Conservation (phyloP, 2,888 invertebrate genomes). For the Phania funesta region DNA sequence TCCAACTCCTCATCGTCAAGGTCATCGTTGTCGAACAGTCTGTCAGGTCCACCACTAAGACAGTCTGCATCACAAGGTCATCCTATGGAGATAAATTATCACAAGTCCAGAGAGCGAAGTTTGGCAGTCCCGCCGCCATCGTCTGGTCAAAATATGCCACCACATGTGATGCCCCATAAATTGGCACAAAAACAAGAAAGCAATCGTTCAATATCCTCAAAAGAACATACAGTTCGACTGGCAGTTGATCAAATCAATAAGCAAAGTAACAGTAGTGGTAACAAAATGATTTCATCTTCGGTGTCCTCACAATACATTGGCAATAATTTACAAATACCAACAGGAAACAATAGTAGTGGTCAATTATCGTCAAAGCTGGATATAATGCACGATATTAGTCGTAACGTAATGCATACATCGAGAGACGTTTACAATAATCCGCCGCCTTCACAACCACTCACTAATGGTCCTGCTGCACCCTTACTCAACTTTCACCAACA, state of each 20-base stretch:
- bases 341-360: conserved; percentile 58
- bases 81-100: conserved; percentile 74
- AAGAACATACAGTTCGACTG: conserved; percentile 66
- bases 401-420: conserved; percentile 66
- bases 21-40: conserved; percentile 57
- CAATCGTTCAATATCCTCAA: conserved; percentile 66
- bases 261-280: conserved; percentile 56
- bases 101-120: conserved; percentile 74
- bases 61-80: conserved; percentile 69
- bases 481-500: conserved; percentile 67
- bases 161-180: conserved; percentile 70
- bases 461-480: conserved; percentile 45
- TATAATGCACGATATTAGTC: conserved; percentile 65
- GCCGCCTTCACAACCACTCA: conserved; percentile 58
- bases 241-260: conserved; percentile 54
- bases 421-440: conserved; percentile 41
- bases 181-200: conserved; percentile 72
- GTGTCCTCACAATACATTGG: conserved; percentile 64
- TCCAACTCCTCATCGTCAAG: conserved; percentile 67
- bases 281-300: conserved; percentile 72
- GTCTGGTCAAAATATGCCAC: conserved; percentile 69
- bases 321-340: conserved; percentile 64
- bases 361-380: conserved; percentile 62
- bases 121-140: conserved; percentile 65
- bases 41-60: conserved; percentile 61